Base-by-base conservation (phyloP, 2,797 vertebrate species). In the Typhlichthys subterraneus region DNA sequence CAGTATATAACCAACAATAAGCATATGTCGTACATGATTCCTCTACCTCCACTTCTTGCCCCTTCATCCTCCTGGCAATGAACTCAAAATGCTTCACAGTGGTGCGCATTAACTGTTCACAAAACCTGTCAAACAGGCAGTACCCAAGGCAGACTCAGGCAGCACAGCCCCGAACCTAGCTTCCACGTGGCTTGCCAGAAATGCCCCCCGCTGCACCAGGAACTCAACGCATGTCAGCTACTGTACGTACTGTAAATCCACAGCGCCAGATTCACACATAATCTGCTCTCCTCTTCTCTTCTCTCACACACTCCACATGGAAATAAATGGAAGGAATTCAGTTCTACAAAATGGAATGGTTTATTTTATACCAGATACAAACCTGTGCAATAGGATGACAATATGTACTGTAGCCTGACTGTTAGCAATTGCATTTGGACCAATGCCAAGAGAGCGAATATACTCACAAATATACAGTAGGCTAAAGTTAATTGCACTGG, bases 171-270 rank as follows among this genome's bases (percentile, higher is more conserved):
- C 72, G 70, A 45, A 63, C 49, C 50, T 63, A 17, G 45, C 59
- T 42, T 61, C 58, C 19, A 63, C 58, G 31, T 62, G 46, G 49
- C 50, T 59, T 66, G 51, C 51, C 63, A 61, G 46, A 70, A 77
- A 75, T 70, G 68, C n/a, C 29, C 12, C 12, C 31, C 4, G 11
- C 12, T 33, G 13, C 31, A 55, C 31, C 33, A 38, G 33, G 77
- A 79, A 83, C 67, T 76, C 61, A 13, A 70, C 59, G 59, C 70
- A 69, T 69, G 72, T 75, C 66, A 76, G 77, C 72, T 65, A 69
- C 63, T 73, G 70, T 73, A 65, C 70, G 81, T 61, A 65, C 53
- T 60, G 57, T 65, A 80, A 65, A 63, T 69, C 61, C 69, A 67
- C 63, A 52, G n/a, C 42, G 54, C 51, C 59, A 15, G 33, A 38